phyloP scores from a whole-genome alignment of 2,113 vertebrate genomes.

The Toxostoma redivivum region DNA sequence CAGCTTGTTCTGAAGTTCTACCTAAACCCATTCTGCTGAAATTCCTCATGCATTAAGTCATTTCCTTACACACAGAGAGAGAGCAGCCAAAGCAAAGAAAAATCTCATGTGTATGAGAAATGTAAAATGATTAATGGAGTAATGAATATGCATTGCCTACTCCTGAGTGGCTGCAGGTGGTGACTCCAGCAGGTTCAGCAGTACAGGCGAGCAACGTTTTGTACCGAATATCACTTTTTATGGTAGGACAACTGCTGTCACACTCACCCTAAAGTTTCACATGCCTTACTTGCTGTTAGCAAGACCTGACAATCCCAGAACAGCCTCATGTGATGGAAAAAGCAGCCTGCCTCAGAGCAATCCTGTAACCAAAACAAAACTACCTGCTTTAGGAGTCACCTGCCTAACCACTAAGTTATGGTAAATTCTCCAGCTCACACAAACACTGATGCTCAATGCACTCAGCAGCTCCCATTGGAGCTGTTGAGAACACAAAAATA shows the following conservation, averaged over 20 bases:
- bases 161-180: background rate
- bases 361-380: background rate
- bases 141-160: background rate
- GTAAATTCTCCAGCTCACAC: background rate
- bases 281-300: background rate
- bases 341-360: background rate
- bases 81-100: background rate
- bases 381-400: background rate
- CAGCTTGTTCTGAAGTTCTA: background rate
- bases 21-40: background rate
- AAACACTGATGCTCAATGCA: fast-evolving
- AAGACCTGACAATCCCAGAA: background rate
- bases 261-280: background rate
- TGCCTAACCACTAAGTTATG: background rate
- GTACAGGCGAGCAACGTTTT: background rate
- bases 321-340: background rate
- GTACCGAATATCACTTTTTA: background rate
- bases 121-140: background rate
- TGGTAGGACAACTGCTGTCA: background rate
- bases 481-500: background rate
- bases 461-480: fast-evolving
- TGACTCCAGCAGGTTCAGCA: background rate
- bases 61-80: background rate
- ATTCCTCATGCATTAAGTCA: background rate
- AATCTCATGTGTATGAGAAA: fast-evolving